These are phyloP conservation scores for Nysson spinosus DNA, from an alignment of 2,888 invertebrate genomes.

Conservation along the genomic window DNA sequence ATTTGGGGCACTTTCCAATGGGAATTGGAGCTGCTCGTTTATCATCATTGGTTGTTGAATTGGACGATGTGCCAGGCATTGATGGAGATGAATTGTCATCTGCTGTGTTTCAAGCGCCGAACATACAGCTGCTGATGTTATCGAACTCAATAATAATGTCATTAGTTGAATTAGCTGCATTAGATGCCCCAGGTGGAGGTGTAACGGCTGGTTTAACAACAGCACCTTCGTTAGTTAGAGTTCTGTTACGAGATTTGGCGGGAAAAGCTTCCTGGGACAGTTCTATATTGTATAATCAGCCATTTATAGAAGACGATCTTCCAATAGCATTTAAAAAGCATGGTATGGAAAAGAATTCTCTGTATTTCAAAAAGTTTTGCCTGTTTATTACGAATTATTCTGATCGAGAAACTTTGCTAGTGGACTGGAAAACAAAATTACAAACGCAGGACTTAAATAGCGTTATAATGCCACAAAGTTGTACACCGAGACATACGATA, in stretches of 20 bases:
- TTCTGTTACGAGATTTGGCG: conserved; percentile 92
- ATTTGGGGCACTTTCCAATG: conserved; percentile 96
- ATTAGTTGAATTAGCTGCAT: conserved; percentile 91
- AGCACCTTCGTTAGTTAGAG: conserved; percentile 81
- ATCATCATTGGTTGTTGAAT: conserved; percentile 93
- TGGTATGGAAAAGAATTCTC: conserved; percentile 49
- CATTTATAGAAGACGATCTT: conserved; percentile 72
- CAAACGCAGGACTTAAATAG: conserved; percentile 66
- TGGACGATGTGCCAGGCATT: conserved; percentile 90
- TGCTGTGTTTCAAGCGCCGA: conserved; percentile 90
- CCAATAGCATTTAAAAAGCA: conserved; percentile 58
- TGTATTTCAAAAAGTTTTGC: not conserved
- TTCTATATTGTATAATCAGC: conserved; percentile 91
- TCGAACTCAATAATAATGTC: conserved; percentile 91
- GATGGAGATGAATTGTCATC: conserved; percentile 87
- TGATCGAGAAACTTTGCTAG: conserved; percentile 13
- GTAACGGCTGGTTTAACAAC: conserved; percentile 79
- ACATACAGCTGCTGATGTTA: conserved; percentile 90
- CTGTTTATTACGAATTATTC: not conserved
- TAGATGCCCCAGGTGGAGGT: conserved; percentile 88
- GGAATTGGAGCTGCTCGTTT: conserved; percentile 92
- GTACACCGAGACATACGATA: conserved; percentile 84
- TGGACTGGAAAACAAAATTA: conserved; percentile 62
- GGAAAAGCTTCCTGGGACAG: conserved; percentile 99
- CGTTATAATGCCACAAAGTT: conserved; percentile 66